Percentiles rank a stretch among this genome's conserved stretches.
These are phyloP conservation scores for Carassius carassius DNA, from an alignment of 2,113 vertebrate genomes.

Conservation along the genomic window DNA sequence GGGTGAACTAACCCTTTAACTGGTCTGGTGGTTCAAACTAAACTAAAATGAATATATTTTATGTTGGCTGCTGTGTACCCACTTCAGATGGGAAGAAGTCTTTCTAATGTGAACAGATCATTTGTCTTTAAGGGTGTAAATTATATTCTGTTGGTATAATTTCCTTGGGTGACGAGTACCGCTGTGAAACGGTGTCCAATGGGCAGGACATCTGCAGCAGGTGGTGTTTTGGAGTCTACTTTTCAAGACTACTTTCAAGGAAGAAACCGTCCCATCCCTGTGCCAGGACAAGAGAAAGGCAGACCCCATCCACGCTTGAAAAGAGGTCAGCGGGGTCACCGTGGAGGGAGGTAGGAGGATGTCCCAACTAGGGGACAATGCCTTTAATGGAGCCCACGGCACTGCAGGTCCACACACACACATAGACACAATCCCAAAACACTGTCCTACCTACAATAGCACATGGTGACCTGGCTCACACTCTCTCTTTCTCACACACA, in stretches of 20 bases:
- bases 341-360: conserved; percentile 43
- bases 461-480: conserved; percentile 33
- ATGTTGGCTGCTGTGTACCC: neutral
- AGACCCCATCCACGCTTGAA: conserved; percentile 4
- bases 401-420: conserved; percentile 30
- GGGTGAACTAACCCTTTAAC: neutral
- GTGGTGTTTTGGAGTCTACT: conserved; percentile 37
- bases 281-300: conserved; percentile 14
- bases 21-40: neutral
- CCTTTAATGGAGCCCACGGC: conserved; percentile 61
- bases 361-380: conserved; percentile 50
- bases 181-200: conserved; percentile 31
- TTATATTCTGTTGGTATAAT: conserved; percentile 15
- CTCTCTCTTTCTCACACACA: conserved; percentile 44
- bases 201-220: conserved; percentile 36
- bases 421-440: conserved; percentile 23
- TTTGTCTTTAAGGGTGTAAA: conserved; percentile 6
- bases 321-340: conserved; percentile 52
- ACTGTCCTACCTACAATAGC: conserved; percentile 3
- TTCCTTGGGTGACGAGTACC: neutral
- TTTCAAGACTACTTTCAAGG: neutral
- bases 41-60: neutral
- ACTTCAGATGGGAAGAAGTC: neutral
- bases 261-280: conserved; percentile 1
- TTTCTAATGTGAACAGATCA: neutral